phyloP scores from a whole-genome alignment of 2,113 vertebrate genomes.

The Melanotaenia duboulayi region DNA sequence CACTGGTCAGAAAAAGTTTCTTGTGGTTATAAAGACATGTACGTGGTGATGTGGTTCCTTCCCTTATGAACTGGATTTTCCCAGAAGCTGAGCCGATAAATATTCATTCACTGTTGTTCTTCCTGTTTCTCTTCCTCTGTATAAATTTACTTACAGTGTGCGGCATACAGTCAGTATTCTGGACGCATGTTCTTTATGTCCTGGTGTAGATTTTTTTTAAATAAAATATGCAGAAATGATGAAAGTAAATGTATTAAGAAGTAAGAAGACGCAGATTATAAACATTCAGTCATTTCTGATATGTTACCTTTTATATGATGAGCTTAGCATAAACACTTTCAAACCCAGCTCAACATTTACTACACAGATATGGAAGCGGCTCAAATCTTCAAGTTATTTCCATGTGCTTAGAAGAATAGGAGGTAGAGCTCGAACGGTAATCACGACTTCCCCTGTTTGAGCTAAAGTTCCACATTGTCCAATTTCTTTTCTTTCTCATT shows the following conservation, averaged over 20 bases:
- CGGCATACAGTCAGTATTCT: not conserved
- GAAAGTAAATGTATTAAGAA: not conserved
- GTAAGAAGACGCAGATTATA: not conserved
- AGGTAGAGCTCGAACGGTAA: not conserved
- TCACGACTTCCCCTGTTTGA: not conserved
- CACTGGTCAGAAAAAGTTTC: not conserved
- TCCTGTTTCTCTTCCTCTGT: not conserved
- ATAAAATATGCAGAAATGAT: not conserved
- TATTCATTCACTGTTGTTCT: not conserved
- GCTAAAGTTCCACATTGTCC: not conserved
- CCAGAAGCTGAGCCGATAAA: not conserved
- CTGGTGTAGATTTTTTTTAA: not conserved
- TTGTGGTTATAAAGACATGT: not conserved
- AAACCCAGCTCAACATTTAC: not conserved
- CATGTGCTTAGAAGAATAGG: not conserved
- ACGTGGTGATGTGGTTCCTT: not conserved
- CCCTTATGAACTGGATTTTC: constrained; percentile 21
- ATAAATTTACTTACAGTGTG: not conserved
- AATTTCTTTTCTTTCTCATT: constrained; percentile 1
- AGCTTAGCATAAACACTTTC: not conserved
- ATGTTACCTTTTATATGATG: not conserved
- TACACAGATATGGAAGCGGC: not conserved
- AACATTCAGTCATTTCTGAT: not conserved
- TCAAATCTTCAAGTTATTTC: not conserved
- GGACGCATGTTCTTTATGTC: not conserved